phyloP scores from a whole-genome alignment of 2,797 vertebrate genomes.

The Danio albolineatus region DNA sequence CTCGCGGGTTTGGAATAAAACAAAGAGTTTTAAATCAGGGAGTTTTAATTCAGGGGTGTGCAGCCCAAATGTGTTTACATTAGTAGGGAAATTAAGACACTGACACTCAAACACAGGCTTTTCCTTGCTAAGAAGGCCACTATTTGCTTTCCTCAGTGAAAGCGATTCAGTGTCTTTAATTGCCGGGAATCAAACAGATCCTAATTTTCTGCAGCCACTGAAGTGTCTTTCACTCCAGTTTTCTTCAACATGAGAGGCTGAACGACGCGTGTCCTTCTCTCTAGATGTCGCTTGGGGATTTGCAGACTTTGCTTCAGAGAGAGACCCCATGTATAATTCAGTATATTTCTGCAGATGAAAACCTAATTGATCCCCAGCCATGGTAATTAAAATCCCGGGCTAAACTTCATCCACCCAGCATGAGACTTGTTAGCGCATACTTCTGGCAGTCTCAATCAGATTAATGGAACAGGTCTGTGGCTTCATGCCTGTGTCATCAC shows the following conservation, averaged over 20 bases:
- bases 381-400: conserved; percentile 68
- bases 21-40: no score
- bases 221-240: conserved; percentile 11
- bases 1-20: no score
- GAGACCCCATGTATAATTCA: conserved; percentile 59
- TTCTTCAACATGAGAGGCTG: conserved; percentile 31
- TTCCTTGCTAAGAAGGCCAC: neutral
- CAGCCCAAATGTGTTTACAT: conserved; percentile 37
- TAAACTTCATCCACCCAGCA: conserved; percentile 68
- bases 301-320: conserved; percentile 49
- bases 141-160: neutral
- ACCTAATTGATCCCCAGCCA: conserved; percentile 63
- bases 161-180: conserved; percentile 1
- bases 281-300: conserved; percentile 55
- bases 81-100: conserved; percentile 23
- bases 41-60: neutral
- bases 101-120: no score
- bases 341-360: conserved; percentile 64
- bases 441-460: conserved; percentile 70
- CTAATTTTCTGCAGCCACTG: conserved; percentile 14
- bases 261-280: conserved; percentile 37
- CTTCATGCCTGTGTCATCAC: conserved; percentile 65
- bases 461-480: conserved; percentile 71
- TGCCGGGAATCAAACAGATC: conserved; percentile 25
- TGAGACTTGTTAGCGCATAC: conserved; percentile 72